Conservation (phyloP, 2,113 vertebrate species). For the Cephalopholis sonnerati region DNA sequence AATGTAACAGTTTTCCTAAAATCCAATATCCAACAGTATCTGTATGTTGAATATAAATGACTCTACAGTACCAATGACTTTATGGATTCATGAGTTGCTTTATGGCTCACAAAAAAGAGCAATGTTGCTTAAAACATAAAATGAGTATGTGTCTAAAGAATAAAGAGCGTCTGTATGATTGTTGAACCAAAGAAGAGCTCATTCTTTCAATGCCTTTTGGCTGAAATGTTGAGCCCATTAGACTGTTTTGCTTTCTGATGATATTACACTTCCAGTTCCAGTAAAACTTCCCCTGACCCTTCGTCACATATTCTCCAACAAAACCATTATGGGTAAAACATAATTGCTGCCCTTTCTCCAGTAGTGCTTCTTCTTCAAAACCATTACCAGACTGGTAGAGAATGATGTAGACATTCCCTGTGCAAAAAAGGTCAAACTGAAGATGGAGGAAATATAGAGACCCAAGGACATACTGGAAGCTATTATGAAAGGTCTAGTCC, state of each 20-base stretch:
- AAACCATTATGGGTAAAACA: conserved; percentile 51
- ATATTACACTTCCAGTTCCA: conserved; percentile 24
- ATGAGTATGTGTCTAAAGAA: neutral
- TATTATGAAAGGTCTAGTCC: neutral
- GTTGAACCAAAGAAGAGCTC: conserved; percentile 7
- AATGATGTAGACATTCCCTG: conserved; percentile 22
- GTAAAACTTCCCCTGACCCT: conserved; percentile 29
- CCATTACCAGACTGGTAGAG: conserved; percentile 34
- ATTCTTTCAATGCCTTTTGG: conserved; percentile 15
- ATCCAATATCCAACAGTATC: neutral
- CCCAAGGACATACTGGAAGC: neutral
- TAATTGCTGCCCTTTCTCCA: conserved; percentile 44
- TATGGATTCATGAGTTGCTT: neutral
- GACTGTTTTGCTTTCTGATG: conserved; percentile 14
- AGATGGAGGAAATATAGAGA: conserved; percentile 42
- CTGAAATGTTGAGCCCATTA: conserved; percentile 5
- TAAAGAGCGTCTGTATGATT: neutral
- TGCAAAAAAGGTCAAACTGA: conserved; percentile 47
- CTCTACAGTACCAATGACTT: neutral
- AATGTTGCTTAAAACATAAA: conserved; percentile 14
- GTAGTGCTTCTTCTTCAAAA: conserved; percentile 31
- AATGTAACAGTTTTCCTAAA: neutral
- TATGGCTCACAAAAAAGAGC: neutral
- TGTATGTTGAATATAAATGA: neutral
- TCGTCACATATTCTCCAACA: conserved; percentile 27